phyloP scores from a whole-genome alignment of 2,113 vertebrate genomes.

The Leptosomus discolor region DNA sequence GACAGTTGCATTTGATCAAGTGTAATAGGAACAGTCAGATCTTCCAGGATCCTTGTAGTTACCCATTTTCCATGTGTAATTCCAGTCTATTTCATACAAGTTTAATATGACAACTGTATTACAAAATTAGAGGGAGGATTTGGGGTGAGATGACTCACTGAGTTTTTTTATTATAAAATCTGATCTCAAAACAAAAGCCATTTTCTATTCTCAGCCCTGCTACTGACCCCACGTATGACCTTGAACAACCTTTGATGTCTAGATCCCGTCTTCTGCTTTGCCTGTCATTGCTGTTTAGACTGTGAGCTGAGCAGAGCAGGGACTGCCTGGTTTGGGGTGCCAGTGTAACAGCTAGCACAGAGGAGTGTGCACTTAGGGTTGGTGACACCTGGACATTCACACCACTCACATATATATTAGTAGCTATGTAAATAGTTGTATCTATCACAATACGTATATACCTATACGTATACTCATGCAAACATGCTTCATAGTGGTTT shows the following conservation, averaged over 20 bases:
- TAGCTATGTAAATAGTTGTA: not conserved
- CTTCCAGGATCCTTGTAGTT: slow-evolving; percentile 63
- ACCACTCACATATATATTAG: not conserved
- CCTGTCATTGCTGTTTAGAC: not conserved
- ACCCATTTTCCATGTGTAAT: slow-evolving; percentile 61
- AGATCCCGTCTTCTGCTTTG: not conserved
- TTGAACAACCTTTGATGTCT: slow-evolving; percentile 30
- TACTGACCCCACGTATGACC: not conserved
- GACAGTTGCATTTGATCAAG: slow-evolving; percentile 55
- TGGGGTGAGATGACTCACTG: slow-evolving; percentile 37
- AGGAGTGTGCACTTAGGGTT: not conserved
- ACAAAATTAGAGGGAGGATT: slow-evolving; percentile 60
- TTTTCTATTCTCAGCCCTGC: not conserved
- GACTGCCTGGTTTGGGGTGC: not conserved
- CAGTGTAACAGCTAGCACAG: not conserved
- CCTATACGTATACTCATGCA: not conserved
- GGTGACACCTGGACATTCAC: not conserved
- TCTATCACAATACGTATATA: not conserved
- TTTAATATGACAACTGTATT: slow-evolving; percentile 65
- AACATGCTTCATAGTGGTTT: not conserved
- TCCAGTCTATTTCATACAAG: slow-evolving; percentile 62
- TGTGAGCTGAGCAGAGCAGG: not conserved
- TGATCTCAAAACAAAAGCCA: not conserved
- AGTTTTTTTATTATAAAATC: slow-evolving; percentile 1
- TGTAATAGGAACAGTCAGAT: slow-evolving; percentile 61